Evolutionary conservation across 2,888 invertebrate genomes (phyloP).

Genomic region (Parnassius smintheus): DNA sequence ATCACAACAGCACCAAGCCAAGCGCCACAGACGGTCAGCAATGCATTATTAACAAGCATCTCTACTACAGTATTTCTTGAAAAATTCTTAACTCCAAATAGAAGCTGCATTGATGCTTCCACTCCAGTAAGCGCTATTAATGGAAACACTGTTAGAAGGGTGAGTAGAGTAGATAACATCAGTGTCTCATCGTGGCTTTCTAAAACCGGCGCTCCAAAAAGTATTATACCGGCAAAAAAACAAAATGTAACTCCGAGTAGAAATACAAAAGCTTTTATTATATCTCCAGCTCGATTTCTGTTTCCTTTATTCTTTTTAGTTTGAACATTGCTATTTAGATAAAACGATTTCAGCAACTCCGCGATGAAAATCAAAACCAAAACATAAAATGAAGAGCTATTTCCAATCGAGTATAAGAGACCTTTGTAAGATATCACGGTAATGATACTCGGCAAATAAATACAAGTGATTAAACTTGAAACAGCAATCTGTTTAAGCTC

Average conservation of each 20-base stretch:
- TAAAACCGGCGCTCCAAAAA: slow-evolving; percentile 85
- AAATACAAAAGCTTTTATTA: slow-evolving; percentile 72
- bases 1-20: slow-evolving; percentile 93
- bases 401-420: slow-evolving; percentile 82
- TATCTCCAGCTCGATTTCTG: slow-evolving; percentile 68
- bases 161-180: slow-evolving; percentile 83
- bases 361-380: slow-evolving; percentile 67
- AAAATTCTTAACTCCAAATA: slow-evolving; percentile 75
- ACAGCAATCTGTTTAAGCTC: slow-evolving; percentile 67
- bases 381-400: slow-evolving; percentile 72
- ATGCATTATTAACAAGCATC: slow-evolving; percentile 80
- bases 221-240: slow-evolving; percentile 82
- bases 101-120: slow-evolving; percentile 75
- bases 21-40: slow-evolving; percentile 85
- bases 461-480: slow-evolving; percentile 81
- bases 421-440: slow-evolving; percentile 80
- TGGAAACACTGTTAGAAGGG: slow-evolving; percentile 83
- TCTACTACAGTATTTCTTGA: slow-evolving; percentile 76
- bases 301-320: slow-evolving; percentile 61
- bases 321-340: slow-evolving; percentile 56
- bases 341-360: slow-evolving; percentile 80
- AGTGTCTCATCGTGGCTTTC: slow-evolving; percentile 84
- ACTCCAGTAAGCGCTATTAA: slow-evolving; percentile 82
- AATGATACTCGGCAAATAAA: slow-evolving; percentile 82
- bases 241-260: slow-evolving; percentile 68